Base-by-base conservation (phyloP, 2,888 invertebrate species). In the Ophion costatus region DNA sequence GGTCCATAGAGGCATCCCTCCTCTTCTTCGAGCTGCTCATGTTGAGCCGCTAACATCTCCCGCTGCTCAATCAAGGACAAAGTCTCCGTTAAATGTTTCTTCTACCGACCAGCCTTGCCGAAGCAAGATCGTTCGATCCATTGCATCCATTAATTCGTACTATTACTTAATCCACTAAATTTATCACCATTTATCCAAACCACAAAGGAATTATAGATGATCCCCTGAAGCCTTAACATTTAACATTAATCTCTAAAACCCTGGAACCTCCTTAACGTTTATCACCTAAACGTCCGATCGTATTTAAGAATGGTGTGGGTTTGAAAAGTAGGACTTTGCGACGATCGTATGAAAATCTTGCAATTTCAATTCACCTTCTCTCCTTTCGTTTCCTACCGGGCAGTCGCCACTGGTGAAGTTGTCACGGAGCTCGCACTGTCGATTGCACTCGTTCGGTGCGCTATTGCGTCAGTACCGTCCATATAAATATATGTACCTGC, bases 381-480 rank as follows among this genome's bases (percentile, higher is more conserved):
- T 73, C 80, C 66, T 80, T 80, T 73, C 73, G 64, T 80, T 80
- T 33, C 4, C 57, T 66, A 33, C 66, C 42, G 3, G 24, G 14
- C 66, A n/a, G 59, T 14, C 64, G 10, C 42, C 24, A 22, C 17
- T n/a, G 4, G 33, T 66, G 5, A 17, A 76, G 56, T 66, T 33
- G 42, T 42, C 42, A 61, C 38, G 33, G n/a, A 56, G 38, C 75
- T 56, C 24, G 14, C 74, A 29, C 59, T 64, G 33, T 74, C 70
- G 66, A 76, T 84, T 86, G 85, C 85, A 74, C 74, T 66, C 75
- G 70, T 63, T 51, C 71, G 71, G 57, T 76, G 64, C 45, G 57
- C 57, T 51, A 42, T 84, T 84, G 84, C 84, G 75, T 84, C 81
- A 82, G 74, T 22, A 11, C 20, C 45, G 14, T 45, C 14, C 45